These are phyloP conservation scores for Cerastis rubricosa DNA, from an alignment of 2,888 invertebrate species.

Conservation along the genomic window DNA sequence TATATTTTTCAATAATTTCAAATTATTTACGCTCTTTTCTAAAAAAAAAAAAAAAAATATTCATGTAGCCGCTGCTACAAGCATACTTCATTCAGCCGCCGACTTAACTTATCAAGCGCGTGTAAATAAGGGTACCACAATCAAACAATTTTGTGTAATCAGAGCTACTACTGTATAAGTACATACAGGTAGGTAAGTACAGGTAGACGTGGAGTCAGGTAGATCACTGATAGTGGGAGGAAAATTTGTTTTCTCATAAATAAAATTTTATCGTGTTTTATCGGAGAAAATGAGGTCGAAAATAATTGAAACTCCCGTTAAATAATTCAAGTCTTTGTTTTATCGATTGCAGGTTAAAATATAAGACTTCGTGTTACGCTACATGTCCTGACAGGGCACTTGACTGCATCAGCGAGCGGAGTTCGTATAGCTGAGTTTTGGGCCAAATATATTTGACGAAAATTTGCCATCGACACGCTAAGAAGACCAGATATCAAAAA, in stretches of 20 bases:
- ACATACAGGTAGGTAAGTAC: conserved; percentile 2
- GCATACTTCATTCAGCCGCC: conserved; percentile 61
- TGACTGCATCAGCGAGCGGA: neutral
- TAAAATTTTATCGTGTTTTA: conserved; percentile 12
- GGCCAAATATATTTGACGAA: neutral
- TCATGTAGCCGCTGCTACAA: conserved; percentile 65
- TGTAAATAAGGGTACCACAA: conserved; percentile 66
- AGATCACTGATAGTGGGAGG: conserved; percentile 52
- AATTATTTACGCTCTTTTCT: neutral
- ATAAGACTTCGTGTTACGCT: neutral
- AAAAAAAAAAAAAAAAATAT: neutral
- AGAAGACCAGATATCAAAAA: neutral
- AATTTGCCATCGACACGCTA: neutral
- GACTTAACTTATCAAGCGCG: conserved; percentile 64
- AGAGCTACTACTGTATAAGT: conserved; percentile 48
- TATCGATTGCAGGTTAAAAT: neutral
- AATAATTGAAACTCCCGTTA: neutral
- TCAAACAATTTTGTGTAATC: conserved; percentile 71
- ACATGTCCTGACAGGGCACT: neutral
- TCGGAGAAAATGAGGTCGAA: neutral
- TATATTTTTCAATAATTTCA: too few relatives aligned
- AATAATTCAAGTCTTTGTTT: neutral
- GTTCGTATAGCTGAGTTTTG: neutral
- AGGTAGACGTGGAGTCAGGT: conserved; percentile 14
- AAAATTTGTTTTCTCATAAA: conserved; percentile 38